phyloP scores from a whole-genome alignment of 2,113 vertebrate genomes.

The Apteryx owenii region DNA sequence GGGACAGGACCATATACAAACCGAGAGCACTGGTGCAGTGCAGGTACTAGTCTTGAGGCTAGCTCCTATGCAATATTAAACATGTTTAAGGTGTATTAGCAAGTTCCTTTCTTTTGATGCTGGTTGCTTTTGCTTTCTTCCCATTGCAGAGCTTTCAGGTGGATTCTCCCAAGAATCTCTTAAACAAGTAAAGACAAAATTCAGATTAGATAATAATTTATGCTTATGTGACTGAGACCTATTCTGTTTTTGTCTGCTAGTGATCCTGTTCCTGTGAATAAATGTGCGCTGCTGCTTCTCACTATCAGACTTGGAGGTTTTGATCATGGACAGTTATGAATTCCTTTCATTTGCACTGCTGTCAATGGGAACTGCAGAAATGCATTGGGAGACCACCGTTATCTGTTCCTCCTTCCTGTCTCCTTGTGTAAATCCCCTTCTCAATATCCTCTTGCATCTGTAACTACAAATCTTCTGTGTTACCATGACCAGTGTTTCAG shows the following conservation, averaged over 20 bases:
- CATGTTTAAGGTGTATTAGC: background rate
- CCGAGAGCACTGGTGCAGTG: background rate
- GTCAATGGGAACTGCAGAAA: background rate
- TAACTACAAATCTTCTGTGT: background rate
- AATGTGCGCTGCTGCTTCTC: fast-evolving
- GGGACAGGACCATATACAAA: background rate
- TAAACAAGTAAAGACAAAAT: background rate
- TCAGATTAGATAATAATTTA: background rate
- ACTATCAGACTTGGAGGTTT: background rate
- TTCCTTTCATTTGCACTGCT: background rate
- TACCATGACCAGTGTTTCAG: background rate
- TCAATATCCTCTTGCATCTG: background rate
- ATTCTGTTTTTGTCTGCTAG: background rate
- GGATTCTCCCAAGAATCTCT: background rate
- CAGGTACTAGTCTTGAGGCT: background rate
- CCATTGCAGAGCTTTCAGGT: background rate
- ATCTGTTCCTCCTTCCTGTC: background rate
- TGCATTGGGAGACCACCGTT: background rate
- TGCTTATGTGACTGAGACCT: background rate
- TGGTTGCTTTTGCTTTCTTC: background rate
- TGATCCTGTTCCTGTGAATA: background rate
- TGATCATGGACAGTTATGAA: background rate
- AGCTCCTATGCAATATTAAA: background rate
- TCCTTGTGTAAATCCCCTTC: background rate
- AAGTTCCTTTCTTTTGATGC: background rate